Evolutionary conservation across 2,113 vertebrate genomes (phyloP).

Genomic region (Sapajus apella): DNA sequence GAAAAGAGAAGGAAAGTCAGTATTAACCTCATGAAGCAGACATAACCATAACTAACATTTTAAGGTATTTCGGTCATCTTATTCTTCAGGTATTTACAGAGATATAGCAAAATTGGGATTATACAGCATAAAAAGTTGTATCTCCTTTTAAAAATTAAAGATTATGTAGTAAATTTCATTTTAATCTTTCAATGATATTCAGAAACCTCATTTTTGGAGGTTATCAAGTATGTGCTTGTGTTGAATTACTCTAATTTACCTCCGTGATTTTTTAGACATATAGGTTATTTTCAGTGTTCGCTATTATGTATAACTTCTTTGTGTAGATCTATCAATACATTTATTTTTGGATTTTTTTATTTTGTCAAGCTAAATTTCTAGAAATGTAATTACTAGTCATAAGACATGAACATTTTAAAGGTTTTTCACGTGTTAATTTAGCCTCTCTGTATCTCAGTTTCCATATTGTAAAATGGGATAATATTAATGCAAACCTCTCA

Average conservation of each 20-base stretch:
- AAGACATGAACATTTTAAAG: background rate
- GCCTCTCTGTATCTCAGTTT: background rate
- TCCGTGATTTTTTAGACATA: background rate
- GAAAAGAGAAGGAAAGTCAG: background rate
- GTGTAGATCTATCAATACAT: background rate
- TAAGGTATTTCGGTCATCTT: background rate
- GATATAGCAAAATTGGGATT: background rate
- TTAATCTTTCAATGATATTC: background rate
- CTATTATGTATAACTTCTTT: background rate
- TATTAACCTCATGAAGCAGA: background rate
- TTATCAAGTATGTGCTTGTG: background rate
- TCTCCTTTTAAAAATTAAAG: background rate
- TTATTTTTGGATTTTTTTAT: background rate
- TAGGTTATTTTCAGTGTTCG: background rate
- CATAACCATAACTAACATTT: background rate
- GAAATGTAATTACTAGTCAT: background rate
- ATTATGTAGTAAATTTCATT: background rate
- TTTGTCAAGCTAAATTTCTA: slow-evolving; percentile 32
- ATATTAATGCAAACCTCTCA: background rate
- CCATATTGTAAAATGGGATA: background rate
- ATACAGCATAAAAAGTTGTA: background rate
- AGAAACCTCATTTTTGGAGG: background rate
- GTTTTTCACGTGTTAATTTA: background rate
- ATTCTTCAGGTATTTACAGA: background rate
- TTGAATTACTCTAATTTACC: background rate